phyloP scores from a whole-genome alignment of 2,888 invertebrate species.

The Hoplodrina blanda region DNA sequence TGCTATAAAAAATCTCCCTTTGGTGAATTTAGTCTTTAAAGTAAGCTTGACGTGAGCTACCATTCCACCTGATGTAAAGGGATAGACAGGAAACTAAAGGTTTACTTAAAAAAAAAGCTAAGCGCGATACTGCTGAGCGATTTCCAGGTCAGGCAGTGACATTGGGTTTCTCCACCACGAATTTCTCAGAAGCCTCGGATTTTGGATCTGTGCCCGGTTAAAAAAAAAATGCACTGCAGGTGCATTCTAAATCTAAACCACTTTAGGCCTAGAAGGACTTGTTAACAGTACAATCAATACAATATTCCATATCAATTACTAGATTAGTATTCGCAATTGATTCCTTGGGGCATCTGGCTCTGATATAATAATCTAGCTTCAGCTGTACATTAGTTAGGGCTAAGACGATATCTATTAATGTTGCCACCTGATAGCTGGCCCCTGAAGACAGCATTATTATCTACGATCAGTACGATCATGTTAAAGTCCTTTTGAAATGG shows the following conservation, averaged over 20 bases:
- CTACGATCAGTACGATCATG: not conserved
- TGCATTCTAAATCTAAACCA: not conserved
- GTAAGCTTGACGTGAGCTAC: too few species aligned
- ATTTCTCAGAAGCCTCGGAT: too few species aligned
- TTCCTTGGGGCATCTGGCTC: conserved; percentile 43
- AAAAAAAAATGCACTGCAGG: not conserved
- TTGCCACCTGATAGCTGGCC: conserved; percentile 1
- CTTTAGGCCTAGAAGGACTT: not conserved
- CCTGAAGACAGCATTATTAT: conserved; percentile 5
- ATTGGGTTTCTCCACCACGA: too few species aligned
- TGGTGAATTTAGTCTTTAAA: too few species aligned
- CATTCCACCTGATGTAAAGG: too few species aligned
- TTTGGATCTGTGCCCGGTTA: too few species aligned
- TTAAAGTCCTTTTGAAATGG: not conserved
- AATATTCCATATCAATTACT: conserved; percentile 32
- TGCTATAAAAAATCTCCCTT: too few species aligned
- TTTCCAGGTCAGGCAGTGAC: too few species aligned
- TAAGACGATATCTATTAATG: conserved; percentile 35
- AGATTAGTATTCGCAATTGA: conserved; percentile 45
- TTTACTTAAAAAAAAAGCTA: too few species aligned
- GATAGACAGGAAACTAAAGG: too few species aligned
- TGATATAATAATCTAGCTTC: conserved; percentile 40
- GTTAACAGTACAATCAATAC: conserved; percentile 26
- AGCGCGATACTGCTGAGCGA: too few species aligned
- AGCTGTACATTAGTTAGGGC: conserved; percentile 32